Evolutionary conservation across 2,113 vertebrate genomes (phyloP), one percentile per base, ranked within the genome.

Genomic region (Megaleporinus macrocephalus): DNA sequence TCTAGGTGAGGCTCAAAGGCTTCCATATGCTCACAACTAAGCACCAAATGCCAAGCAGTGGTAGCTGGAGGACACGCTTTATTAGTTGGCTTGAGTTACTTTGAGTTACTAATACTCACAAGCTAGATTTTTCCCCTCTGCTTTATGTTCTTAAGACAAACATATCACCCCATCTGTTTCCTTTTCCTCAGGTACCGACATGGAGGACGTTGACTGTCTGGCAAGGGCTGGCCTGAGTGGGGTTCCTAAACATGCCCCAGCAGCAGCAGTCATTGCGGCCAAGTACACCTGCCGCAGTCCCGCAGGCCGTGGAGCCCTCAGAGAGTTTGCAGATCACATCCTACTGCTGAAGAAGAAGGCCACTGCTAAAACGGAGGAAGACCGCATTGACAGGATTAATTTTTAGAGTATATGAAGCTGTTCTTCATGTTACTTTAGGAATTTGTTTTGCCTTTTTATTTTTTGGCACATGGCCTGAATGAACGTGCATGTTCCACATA

Each of bases 281-380:
- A 94, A 92, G 18, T 98, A 97, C 82, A 94, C 93, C 5, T 97
- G 97, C 80, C 92, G 73, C 70, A 87, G 80, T 0, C 44, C 0
- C 0, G 95, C 94, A 0, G 97, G 97, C 9, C 88, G 61, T 0
- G 96, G 97, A 0, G 96, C 96, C 0, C 63, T 97, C 72, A 86
- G 94, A 16, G 96, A 99, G 89, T 98, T 99, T 22, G 92, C 93
- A 0, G 95, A 98, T 5, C 93, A 97, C 89, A 94, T 99, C 73
- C 94, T 94, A 53, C 92, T 94, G 26, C 89, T 96, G 44, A 90
- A 94, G 24, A 89, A 95, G 63, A 96, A 95, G 78, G 92, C 94
- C 22, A 94, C 89, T 63, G 83, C 87, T 0, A 73, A 86, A 51
- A 71, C 72, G 72, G 29, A 87, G 41, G 89, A 88, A 68, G 84